phyloP scores from a whole-genome alignment of 2,113 vertebrate species.

The Regulus satrapa region DNA sequence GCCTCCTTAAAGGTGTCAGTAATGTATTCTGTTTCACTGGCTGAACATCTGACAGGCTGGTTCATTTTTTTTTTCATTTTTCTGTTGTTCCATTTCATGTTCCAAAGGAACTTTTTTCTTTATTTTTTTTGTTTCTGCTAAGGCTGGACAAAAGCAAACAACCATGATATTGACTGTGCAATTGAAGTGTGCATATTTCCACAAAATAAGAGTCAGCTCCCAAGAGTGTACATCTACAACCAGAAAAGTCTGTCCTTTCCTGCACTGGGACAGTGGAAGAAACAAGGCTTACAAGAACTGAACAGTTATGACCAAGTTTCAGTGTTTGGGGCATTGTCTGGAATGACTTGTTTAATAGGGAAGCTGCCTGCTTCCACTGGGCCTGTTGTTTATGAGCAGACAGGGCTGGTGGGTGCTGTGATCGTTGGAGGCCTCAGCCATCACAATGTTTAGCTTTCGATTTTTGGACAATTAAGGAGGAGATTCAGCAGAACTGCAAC shows the following conservation, averaged over 20 bases:
- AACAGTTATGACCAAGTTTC: background rate
- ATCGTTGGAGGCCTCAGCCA: background rate
- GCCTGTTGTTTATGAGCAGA: background rate
- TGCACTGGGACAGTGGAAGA: background rate
- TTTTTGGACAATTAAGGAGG: background rate
- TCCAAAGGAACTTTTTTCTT: background rate
- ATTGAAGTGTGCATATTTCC: background rate
- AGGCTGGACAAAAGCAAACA: too few species aligned
- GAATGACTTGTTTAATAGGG: background rate
- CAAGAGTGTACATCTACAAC: background rate
- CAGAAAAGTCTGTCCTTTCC: background rate
- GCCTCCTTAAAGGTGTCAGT: background rate
- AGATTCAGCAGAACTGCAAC: background rate
- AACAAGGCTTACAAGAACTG: background rate
- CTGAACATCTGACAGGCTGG: background rate
- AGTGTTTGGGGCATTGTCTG: background rate
- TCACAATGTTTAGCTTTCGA: rapidly evolving
- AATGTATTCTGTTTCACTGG: background rate
- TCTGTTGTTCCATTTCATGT: background rate
- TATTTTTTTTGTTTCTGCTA: background rate
- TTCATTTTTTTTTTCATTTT: background rate
- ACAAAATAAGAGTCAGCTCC: background rate
- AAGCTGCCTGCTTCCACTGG: background rate
- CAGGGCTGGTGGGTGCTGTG: background rate
- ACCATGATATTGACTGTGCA: background rate